Percentiles rank a stretch among this genome's conserved stretches.
phyloP scores from a whole-genome alignment of 2,888 invertebrate species.

The Agelastica alni region DNA sequence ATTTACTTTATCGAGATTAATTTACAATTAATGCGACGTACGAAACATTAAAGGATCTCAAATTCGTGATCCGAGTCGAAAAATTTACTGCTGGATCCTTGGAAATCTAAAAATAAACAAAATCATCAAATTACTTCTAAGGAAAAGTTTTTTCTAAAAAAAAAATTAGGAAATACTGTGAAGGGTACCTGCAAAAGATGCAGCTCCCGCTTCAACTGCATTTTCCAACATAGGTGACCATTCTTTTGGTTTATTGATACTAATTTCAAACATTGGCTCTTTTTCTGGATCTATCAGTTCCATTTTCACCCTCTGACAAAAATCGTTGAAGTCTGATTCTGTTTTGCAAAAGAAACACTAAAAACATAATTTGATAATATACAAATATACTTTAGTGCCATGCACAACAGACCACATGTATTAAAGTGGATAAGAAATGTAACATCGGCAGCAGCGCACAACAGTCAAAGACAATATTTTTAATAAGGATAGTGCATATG shows the following conservation, averaged over 20 bases:
- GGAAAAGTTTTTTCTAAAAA: background rate
- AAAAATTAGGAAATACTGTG: no score
- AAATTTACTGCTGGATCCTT: conserved; percentile 63
- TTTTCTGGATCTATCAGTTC: conserved; percentile 70
- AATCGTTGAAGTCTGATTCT: conserved; percentile 76
- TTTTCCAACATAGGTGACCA: conserved; percentile 66
- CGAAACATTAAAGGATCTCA: conserved; percentile 68
- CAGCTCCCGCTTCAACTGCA: conserved; percentile 40
- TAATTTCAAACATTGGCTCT: conserved; percentile 86
- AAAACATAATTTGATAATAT: conserved; percentile 9
- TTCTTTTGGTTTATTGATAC: conserved; percentile 74
- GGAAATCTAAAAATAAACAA: conserved; percentile 61
- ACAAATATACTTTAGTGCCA: conserved; percentile 7
- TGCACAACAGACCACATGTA: background rate
- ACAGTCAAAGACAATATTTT: background rate
- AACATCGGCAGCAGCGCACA: background rate
- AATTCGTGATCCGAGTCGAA: conserved; percentile 82
- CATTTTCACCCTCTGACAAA: conserved; percentile 71
- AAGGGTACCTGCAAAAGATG: conserved; percentile 37
- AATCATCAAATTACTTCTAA: background rate
- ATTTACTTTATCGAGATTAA: conserved; percentile 9
- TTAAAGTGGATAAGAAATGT: no score
- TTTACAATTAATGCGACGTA: conserved; percentile 1
- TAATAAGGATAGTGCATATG: no score
- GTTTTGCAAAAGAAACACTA: conserved; percentile 91